phyloP scores from a whole-genome alignment of 1,140 invertebrate species.

The Periplaneta americana region DNA sequence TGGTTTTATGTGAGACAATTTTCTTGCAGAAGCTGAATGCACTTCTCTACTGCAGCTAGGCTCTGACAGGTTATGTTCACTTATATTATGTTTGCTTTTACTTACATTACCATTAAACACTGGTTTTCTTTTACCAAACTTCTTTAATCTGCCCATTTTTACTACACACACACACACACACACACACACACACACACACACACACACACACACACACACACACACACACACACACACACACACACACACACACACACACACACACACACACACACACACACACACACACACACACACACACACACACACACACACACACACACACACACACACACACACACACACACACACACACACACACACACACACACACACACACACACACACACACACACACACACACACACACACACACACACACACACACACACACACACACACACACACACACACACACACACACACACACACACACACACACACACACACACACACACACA shows the following conservation, averaged over 20 bases:
- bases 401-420: conserved; percentile 23
- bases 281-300: conserved; percentile 9
- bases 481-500: conserved; percentile 21
- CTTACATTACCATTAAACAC: too few species aligned
- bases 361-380: conserved; percentile 23
- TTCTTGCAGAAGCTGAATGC: too few species aligned
- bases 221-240: conserved; percentile 3
- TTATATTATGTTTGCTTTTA: too few species aligned
- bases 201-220: neutral
- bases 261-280: conserved; percentile 9
- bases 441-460: conserved; percentile 23
- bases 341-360: conserved; percentile 25
- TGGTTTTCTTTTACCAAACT: too few species aligned
- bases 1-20: too few species aligned
- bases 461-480: conserved; percentile 19
- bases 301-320: conserved; percentile 9
- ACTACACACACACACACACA: too few species aligned
- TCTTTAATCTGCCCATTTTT: too few species aligned
- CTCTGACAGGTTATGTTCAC: too few species aligned
- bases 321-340: conserved; percentile 9
- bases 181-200: conserved; percentile 4
- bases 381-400: conserved; percentile 25
- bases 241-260: conserved; percentile 9
- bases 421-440: conserved; percentile 24
- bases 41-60: too few species aligned